phyloP scores from a whole-genome alignment of 2,888 invertebrate species.

The Athetis lepigone region DNA sequence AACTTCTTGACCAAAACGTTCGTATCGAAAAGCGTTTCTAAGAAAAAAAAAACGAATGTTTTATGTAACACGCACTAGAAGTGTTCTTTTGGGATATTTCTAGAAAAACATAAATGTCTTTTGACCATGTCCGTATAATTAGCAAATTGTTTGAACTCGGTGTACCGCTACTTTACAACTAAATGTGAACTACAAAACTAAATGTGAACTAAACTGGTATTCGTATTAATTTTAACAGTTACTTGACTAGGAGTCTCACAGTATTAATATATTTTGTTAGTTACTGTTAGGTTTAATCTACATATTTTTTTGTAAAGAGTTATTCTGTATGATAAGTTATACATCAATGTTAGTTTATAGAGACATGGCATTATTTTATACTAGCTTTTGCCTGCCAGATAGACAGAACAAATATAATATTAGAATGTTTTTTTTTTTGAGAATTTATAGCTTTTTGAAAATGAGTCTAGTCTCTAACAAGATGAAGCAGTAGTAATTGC shows the following conservation, averaged over 20 bases:
- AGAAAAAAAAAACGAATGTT: too few relatives aligned
- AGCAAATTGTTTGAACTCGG: not conserved
- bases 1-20: conserved; percentile 27
- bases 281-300: not conserved
- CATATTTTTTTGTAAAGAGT: too few relatives aligned
- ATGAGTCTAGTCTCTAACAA: too few relatives aligned
- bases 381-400: too few relatives aligned
- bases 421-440: too few relatives aligned
- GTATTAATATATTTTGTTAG: not conserved
- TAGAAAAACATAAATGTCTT: conserved; percentile 13
- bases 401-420: too few relatives aligned
- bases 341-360: too few relatives aligned
- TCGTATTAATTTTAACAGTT: conserved; percentile 16
- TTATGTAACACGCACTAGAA: conserved; percentile 4
- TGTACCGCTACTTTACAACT: conserved; percentile 35
- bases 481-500: not conserved
- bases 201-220: conserved; percentile 18
- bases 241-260: not conserved
- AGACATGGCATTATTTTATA: too few relatives aligned
- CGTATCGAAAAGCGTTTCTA: too few relatives aligned
- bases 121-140: not conserved
- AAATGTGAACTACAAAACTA: not conserved
- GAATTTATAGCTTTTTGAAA: too few relatives aligned
- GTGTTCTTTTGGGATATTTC: conserved; percentile 35
- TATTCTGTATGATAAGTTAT: too few relatives aligned